Evolutionary conservation across 2,888 invertebrate species (phyloP), one percentile per base, ranked within the genome.

Genomic region (Athalia circularis): DNA sequence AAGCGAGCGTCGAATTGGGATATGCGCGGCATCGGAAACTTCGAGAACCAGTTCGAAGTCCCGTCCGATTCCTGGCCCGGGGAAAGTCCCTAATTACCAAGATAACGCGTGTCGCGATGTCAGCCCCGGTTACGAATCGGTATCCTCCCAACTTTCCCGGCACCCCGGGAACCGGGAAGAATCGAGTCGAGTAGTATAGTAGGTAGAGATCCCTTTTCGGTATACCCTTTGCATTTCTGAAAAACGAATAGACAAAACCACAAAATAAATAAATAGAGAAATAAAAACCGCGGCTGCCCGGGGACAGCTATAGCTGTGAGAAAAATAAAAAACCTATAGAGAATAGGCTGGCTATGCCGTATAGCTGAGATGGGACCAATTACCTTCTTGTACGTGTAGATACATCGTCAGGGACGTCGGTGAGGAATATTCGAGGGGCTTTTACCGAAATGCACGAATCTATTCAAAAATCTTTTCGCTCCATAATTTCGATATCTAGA

Each of bases 21-120:
- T 29, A 29, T 29, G 29, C 29, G 29, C 29, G 29, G 29, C 29
- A 29, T 29, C 29, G 29, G 29, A 29, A 75, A 75, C 62, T 64
- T 64, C 45, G 75, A 79, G 82, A 84, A 84, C 85, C 85, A 86
- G 84, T 86, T 84, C 82, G 82, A 82, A 81, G 83, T 80, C 81
- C 79, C 82, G 81, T 80, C 82, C 83, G 84, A 84, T 85, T 85
- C 80, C 81, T 81, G 72, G 82, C 81, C 77, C 78, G 80, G 77
- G 82, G 83, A 86, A 85, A 85, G 83, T 81, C 81, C 82, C 84
- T 87, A 86, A 86, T 86, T 86, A 86, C 85, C 81, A 82, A 87
- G 85, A 87, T 86, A 86, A 86, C 84, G 85, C 82, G 83, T 84
- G 85, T 86, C 82, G 83, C 82, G 80, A 78, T 86, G 84, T 84